Base-by-base conservation (phyloP, 2,797 vertebrate species). In the Acanthurus tractus region DNA sequence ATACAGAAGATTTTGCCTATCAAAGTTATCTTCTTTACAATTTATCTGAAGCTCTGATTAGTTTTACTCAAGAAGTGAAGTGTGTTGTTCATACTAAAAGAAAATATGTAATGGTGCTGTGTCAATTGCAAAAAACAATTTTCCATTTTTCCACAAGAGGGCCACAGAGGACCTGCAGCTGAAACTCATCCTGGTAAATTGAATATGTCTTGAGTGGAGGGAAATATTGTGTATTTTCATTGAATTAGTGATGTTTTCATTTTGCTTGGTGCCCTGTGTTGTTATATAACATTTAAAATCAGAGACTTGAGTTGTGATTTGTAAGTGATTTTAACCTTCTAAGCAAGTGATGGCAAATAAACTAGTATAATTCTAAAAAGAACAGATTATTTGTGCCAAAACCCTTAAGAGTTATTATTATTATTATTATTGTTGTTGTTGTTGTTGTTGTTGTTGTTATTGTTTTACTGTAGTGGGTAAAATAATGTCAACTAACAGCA, bases 91-190 rank as follows among this genome's bases (percentile, higher is more conserved):
- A 6, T 20, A 15, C 22, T 5, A 17, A 29, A 54, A 49, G 15
- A 52, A 17, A 17, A 67, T 25, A 25, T 25, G 25, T 25, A 3
- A 11, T 20, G 3, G 48, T 66, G 15, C 15, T 2, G 2, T 48
- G 7, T 54, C 17, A 11, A 25, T 25, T 38, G 36, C 10, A 14
- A 64, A 50, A 61, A 45, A 7, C 2, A 23, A 2, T 65, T 76
- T 17, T 4, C 52, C 17, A 36, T 0, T 44, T 79, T 5, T 68
- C 90, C 92, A 89, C 86, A 25, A 88, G 90, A 87, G 88, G 89
- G 87, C 86, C 40, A 40, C 76, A 88, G 73, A 91, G 73, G 81
- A 86, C 70, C 71, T 73, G 57, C 38, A 78, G 52, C 11, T 17
- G 22, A 0, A 18, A 3, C 44, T 55, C 15, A 1, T 23, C 36